A percentile compares a stretch with the other conserved stretches of the same genome.
These are phyloP conservation scores for Balearica regulorum DNA, from an alignment of 2,797 vertebrate species.

Conservation along the genomic window DNA sequence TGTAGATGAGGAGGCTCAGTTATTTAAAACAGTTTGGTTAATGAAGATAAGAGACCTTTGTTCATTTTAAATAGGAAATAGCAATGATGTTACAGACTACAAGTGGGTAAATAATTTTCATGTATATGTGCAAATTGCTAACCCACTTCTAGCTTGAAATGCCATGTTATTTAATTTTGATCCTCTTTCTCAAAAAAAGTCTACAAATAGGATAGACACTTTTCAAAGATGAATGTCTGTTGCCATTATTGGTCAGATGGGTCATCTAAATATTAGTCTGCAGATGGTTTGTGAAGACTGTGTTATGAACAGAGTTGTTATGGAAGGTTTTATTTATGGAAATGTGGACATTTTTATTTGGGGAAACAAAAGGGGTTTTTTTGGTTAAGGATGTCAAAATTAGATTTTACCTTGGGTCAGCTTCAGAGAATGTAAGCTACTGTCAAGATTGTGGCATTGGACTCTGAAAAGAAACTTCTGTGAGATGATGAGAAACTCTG, in stretches of 20 bases:
- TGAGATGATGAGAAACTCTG: not conserved
- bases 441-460: fast-evolving
- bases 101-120: not conserved
- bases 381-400: not conserved
- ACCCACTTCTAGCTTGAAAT: not conserved
- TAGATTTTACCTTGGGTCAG: not conserved
- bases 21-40: not conserved
- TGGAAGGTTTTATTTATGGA: not conserved
- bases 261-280: not conserved
- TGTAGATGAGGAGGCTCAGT: not conserved
- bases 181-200: not conserved
- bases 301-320: not conserved
- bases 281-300: not conserved
- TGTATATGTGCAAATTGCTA: not conserved
- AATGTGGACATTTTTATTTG: not conserved
- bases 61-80: not conserved
- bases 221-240: not conserved
- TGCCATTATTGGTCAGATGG: not conserved
- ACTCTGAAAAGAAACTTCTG: not conserved
- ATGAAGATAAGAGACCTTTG: not conserved
- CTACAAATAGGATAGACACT: not conserved
- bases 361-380: fast-evolving
- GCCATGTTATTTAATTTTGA: not conserved
- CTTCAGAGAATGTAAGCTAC: not conserved
- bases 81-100: not conserved